These are phyloP conservation scores for Exocentrus adspersus DNA, from an alignment of 2,888 invertebrate genomes.

Conservation along the genomic window DNA sequence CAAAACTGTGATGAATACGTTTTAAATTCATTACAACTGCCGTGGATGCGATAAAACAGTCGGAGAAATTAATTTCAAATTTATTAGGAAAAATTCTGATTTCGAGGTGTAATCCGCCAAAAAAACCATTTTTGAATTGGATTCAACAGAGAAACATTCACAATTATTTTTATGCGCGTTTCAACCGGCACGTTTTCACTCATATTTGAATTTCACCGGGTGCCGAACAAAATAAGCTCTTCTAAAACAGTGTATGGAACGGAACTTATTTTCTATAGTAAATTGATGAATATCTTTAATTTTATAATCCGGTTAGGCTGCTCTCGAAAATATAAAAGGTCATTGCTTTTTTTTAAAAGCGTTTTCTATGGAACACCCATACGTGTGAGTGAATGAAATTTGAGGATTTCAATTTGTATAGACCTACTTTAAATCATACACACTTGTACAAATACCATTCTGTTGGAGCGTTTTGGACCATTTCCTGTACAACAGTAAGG, in stretches of 20 bases:
- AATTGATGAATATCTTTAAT: not conserved
- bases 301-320: not conserved
- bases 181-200: too few relatives aligned
- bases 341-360: conserved; percentile 9
- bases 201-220: too few relatives aligned
- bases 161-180: too few relatives aligned
- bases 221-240: too few relatives aligned
- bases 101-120: too few relatives aligned
- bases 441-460: conserved; percentile 43
- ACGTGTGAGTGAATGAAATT: conserved; percentile 42
- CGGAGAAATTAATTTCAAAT: too few relatives aligned
- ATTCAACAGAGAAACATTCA: too few relatives aligned
- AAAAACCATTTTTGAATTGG: too few relatives aligned
- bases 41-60: not conserved
- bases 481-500: conserved; percentile 28
- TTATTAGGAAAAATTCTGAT: too few relatives aligned
- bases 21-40: not conserved
- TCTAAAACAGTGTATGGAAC: too few relatives aligned
- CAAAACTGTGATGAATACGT: conserved; percentile 2
- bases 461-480: conserved; percentile 13
- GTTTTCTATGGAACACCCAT: conserved; percentile 19
- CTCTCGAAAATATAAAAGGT: conserved; percentile 26
- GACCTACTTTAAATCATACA: conserved; percentile 43
- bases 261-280: not conserved
- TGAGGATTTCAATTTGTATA: conserved; percentile 42